These are phyloP conservation scores for Poeciliopsis prolifica DNA, from an alignment of 2,113 vertebrate species.

Conservation along the genomic window DNA sequence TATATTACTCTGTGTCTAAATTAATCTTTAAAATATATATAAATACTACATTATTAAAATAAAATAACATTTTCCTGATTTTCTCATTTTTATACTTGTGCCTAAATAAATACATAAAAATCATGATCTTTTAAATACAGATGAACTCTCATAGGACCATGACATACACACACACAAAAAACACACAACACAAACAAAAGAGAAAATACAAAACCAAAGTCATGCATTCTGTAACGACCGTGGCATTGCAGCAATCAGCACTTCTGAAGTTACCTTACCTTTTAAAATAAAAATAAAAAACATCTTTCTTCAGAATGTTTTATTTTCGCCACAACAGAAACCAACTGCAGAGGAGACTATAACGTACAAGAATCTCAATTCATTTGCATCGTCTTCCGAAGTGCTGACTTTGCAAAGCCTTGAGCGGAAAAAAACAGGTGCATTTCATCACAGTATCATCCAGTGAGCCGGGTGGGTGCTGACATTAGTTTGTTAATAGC, in stretches of 20 bases:
- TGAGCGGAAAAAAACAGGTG: constrained; percentile 74
- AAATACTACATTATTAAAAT: neutral
- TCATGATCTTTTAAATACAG: constrained; percentile 16
- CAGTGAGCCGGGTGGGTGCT: constrained; percentile 72
- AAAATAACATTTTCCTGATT: neutral
- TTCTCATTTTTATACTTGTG: neutral
- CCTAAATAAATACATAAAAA: neutral
- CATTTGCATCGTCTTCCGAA: constrained; percentile 60
- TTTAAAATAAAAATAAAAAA: constrained; percentile 19
- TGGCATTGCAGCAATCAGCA: constrained; percentile 77
- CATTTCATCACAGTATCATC: constrained; percentile 74
- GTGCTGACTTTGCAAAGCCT: constrained; percentile 78
- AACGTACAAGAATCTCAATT: constrained; percentile 43
- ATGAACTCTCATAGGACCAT: constrained; percentile 22
- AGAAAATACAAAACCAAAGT: constrained; percentile 32
- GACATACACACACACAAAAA: constrained; percentile 38
- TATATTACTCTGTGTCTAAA: neutral
- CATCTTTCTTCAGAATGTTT: neutral
- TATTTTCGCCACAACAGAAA: constrained; percentile 12
- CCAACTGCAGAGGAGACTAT: constrained; percentile 16
- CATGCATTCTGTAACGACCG: constrained; percentile 72
- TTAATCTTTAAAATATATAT: neutral
- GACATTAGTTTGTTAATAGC: constrained; percentile 81
- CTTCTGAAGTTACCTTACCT: constrained; percentile 23
- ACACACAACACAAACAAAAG: constrained; percentile 23